Evolutionary conservation across 1,140 invertebrate species (phyloP).

Genomic region (Brachionus rotundiformis): DNA sequence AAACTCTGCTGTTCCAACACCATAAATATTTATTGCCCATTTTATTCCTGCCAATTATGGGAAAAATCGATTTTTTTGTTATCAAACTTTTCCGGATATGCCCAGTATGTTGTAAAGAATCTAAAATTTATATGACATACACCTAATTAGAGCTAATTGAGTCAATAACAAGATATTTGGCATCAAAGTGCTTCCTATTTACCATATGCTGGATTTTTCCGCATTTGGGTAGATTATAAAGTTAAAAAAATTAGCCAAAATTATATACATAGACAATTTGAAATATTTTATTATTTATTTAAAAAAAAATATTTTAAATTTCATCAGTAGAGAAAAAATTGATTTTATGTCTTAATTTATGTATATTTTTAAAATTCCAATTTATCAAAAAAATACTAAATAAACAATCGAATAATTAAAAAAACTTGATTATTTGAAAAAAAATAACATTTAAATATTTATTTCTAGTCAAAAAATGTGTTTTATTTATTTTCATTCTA

Average conservation of each 20-base stretch:
- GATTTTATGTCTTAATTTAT: slow-evolving; percentile 11
- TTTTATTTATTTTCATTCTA: too few relatives aligned
- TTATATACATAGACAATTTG: too few relatives aligned
- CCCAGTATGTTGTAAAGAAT: neutral
- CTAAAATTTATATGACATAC: neutral
- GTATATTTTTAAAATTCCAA: neutral
- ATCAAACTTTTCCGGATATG: neutral
- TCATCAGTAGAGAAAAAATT: neutral
- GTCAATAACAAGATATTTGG: too few relatives aligned
- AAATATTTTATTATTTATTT: neutral
- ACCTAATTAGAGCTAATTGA: neutral
- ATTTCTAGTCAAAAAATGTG: too few relatives aligned
- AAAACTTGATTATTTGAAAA: neutral
- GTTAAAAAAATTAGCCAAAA: too few relatives aligned
- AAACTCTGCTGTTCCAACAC: neutral
- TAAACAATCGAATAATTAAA: neutral
- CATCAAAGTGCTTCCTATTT: too few relatives aligned
- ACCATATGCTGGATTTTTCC: too few relatives aligned
- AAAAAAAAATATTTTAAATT: neutral
- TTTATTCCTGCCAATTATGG: neutral
- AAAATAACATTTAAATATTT: neutral
- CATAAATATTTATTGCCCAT: neutral
- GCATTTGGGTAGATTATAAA: neutral
- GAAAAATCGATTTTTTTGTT: neutral
- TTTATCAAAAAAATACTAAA: neutral